Base-by-base conservation (phyloP, 2,888 invertebrate species). In the Elysia crispata region DNA sequence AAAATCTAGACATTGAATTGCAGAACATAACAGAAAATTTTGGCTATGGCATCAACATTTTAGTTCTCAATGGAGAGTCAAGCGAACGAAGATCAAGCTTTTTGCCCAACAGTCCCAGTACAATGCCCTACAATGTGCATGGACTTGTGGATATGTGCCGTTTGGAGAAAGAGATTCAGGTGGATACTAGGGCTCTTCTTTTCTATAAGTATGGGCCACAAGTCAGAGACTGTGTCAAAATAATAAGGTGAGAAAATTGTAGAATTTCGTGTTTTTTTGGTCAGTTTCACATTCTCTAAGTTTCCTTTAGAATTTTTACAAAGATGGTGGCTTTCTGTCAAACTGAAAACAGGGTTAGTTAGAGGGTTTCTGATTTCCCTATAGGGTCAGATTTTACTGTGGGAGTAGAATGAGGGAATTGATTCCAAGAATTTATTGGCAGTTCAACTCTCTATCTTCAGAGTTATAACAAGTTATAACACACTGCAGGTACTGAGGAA, bases 121-220 rank as follows among this genome's bases (percentile, higher is more conserved):
- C 89, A 1, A 94, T 98, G 15, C 98, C 98, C 0, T 98, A 98
- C 90, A 95, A 97, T 89, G 92, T 98, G 60, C 98, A 98, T 92
- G 98, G 99, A 49, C 93, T 99, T 87, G 95, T 99, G 23, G 98
- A 99, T 86, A 97, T 99, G 86, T 99, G 99, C 92, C 97, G 98
- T 90, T 96, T 98, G 0, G 95, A 96, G 77, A 99, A 99, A 93
- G 96, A 96, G 90, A 95, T 99, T 23, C 94, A 94, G 1, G 95
- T 99, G 0, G 96, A 97, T 91, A 97, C 98, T 90, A 94, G 98
- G 70, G 95, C 98, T 6, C 92, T 99, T 0, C 91, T 99, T 28
- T 99, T 98, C 91, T 98, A 98, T 92, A 99, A 98, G 91, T 99
- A 99, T 89, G 97, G 98, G 89, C 98, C 98, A 86, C 95, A 96